Evolutionary conservation across 2,113 vertebrate species (phyloP).

Genomic region (Chinchilla lanigera): DNA sequence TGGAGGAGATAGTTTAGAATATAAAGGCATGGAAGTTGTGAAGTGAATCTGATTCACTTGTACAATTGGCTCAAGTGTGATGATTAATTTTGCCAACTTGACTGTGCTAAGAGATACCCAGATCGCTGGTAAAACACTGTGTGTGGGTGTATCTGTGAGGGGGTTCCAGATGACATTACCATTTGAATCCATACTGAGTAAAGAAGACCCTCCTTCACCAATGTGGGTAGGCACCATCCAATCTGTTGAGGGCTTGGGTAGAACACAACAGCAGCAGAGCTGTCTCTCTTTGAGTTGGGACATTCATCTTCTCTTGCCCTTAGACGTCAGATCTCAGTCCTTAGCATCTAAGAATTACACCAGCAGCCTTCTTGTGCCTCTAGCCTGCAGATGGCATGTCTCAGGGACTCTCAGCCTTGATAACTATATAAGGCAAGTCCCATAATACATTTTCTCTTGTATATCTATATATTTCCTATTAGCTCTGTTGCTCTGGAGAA

Average conservation of each 20-base stretch:
- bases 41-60: background rate
- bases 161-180: background rate
- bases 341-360: background rate
- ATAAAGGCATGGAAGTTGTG: background rate
- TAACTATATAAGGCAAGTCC: background rate
- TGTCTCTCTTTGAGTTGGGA: background rate
- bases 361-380: background rate
- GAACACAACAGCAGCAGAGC: background rate
- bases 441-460: background rate
- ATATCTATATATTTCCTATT: background rate
- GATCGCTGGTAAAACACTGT: background rate
- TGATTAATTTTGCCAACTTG: background rate
- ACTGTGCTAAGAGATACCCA: background rate
- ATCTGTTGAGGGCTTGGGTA: background rate
- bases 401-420: background rate
- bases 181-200: background rate
- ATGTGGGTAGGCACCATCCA: background rate
- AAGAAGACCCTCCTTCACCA: background rate
- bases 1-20: conserved; percentile 25
- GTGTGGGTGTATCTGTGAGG: background rate
- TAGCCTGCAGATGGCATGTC: background rate
- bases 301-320: background rate
- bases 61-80: background rate
- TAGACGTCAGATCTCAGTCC: background rate
- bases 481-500: background rate